Base-by-base conservation (phyloP, 2,888 invertebrate genomes). In the Tenthredo notha region DNA sequence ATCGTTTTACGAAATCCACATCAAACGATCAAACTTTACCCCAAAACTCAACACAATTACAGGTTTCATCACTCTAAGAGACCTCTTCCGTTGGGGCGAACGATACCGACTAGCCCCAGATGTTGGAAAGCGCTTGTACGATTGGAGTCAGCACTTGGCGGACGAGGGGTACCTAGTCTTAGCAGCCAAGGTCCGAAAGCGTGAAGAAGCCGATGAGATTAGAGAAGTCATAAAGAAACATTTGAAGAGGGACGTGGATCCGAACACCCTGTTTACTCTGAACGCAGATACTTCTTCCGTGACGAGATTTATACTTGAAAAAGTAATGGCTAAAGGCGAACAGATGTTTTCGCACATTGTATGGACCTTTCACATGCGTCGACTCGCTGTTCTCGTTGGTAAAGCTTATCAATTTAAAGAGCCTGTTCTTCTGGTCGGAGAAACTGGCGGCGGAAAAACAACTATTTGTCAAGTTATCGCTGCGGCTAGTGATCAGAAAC, bases 401-500 rank as follows among this genome's bases (percentile, higher is more conserved):
- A 98, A 99, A 94, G 98, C 99, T 0, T 95, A 98, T 88, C 95
- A 96, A 88, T 99, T 98, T 91, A 95, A 97, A 89, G 99, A 99
- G 93, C 99, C 99, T 0, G 97, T 99, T 0, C 94, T 99, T 74
- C 94, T 99, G 67, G 98, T 99, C 0, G 99, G 99, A 12, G 99
- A 99, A 92, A 99, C 99, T 0, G 99, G 99, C 0, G 98, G 99
- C 91, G 99, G 99, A 0, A 99, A 99, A 94, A 99, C 99, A 0
- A 99, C 99, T 0, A 96, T 99, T 5, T 99, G 98, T 90, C 98
- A 99, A 94, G 94, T 99, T 25, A 95, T 98, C 82, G 97, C 98
- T 6, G 95, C 96, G 43, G 94, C 97, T 84, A 95, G 95, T 86
- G 93, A 94, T 0, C 96, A 96, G 84, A 94, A 95, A 84, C 94